A percentile compares a stretch with the other conserved stretches of the same genome.
These are phyloP conservation scores for Aquatica leii DNA, from an alignment of 2,888 invertebrate species.

Conservation along the genomic window DNA sequence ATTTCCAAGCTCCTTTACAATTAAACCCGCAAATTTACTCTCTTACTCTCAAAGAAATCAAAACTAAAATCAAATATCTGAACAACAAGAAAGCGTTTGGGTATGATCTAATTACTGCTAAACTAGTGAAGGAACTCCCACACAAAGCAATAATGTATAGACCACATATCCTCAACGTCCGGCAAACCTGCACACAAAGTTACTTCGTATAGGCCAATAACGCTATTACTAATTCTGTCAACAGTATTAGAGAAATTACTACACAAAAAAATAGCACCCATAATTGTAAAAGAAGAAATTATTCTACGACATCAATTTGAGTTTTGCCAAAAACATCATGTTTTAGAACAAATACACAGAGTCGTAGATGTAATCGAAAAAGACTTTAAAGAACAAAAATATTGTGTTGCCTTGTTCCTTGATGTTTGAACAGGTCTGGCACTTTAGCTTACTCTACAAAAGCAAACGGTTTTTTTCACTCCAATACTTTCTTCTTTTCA, in stretches of 20 bases:
- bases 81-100: conserved; percentile 11
- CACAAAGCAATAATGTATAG: neutral
- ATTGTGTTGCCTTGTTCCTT: conserved; percentile 6
- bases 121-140: conserved; percentile 7
- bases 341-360: conserved; percentile 12
- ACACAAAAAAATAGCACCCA: conserved; percentile 3
- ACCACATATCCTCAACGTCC: neutral
- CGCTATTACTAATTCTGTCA: neutral
- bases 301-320: neutral
- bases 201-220: neutral
- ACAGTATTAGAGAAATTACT: conserved; percentile 7
- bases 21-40: neutral
- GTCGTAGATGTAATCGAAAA: conserved; percentile 7
- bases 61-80: conserved; percentile 8
- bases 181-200: neutral
- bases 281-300: conserved; percentile 4
- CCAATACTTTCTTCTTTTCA: neutral
- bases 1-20: conserved; percentile 12
- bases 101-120: conserved; percentile 14
- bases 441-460: conserved; percentile 7
- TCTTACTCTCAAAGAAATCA: conserved; percentile 3
- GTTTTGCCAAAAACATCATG: neutral
- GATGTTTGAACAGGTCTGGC: conserved; percentile 6
- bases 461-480: neutral
- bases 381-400: conserved; percentile 4